Conservation (phyloP, 2,113 vertebrate species). For the Zosterops hypoxanthus region DNA sequence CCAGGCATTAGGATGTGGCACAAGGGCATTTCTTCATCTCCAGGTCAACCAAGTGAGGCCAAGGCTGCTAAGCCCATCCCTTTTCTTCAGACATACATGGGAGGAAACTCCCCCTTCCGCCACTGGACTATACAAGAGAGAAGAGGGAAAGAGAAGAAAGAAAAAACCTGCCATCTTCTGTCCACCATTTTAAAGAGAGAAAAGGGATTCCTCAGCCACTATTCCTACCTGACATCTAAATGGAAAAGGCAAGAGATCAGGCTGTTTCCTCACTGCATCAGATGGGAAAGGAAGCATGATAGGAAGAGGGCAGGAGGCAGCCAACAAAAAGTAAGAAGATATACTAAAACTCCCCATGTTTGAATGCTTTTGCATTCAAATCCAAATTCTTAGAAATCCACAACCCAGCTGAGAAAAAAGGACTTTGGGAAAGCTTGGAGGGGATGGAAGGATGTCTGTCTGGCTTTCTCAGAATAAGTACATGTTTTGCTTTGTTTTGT, state of each 20-base stretch:
- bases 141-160: conserved; percentile 9
- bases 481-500: background rate
- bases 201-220: conserved; percentile 13
- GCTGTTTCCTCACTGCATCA: background rate
- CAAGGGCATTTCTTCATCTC: conserved; percentile 4
- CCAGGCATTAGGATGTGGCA: background rate
- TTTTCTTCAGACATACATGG: conserved; percentile 4
- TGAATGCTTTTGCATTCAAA: background rate
- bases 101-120: conserved; percentile 33
- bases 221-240: background rate
- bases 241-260: background rate
- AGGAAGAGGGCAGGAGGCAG: conserved; percentile 33
- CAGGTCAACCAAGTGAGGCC: background rate
- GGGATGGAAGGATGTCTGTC: background rate
- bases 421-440: background rate
- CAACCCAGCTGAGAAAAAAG: background rate
- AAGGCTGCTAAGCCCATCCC: conserved; percentile 36
- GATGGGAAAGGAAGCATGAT: background rate
- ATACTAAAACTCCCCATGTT: background rate
- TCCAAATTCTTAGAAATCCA: background rate
- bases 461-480: conserved; percentile 1
- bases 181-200: conserved; percentile 31
- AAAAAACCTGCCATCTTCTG: background rate
- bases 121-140: background rate
- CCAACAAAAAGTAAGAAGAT: conserved; percentile 44